A percentile compares a stretch with the other conserved stretches of the same genome.
Evolutionary conservation across 2,888 invertebrate genomes (phyloP).

Genomic region (Acanthosepion pharaonis): DNA sequence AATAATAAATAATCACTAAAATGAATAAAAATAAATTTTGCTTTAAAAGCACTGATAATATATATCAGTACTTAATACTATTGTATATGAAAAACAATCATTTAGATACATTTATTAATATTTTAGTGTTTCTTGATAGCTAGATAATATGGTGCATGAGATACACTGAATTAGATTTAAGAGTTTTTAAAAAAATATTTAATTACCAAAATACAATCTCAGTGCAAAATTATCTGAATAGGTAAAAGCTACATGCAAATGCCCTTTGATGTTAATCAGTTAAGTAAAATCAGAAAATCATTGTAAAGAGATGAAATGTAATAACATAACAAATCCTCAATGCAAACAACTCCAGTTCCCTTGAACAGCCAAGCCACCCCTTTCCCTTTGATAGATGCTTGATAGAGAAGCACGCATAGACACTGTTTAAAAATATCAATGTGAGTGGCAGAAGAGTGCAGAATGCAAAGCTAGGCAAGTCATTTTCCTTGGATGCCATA

Average conservation of each 20-base stretch:
- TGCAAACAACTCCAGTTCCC: not conserved
- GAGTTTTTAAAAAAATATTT: not conserved
- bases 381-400: not conserved
- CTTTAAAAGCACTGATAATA: no score
- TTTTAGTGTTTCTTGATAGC: not conserved
- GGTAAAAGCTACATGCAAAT: conserved; percentile 16
- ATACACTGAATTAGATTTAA: not conserved
- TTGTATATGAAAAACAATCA: no score
- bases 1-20: no score
- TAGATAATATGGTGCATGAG: not conserved
- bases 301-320: not conserved
- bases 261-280: not conserved
- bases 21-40: no score
- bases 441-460: not conserved
- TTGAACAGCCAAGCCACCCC: not conserved
- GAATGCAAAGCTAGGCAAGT: conserved; percentile 37
- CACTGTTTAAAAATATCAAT: not conserved
- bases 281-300: not conserved
- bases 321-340: not conserved
- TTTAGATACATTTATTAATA: not conserved
- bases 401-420: not conserved
- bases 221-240: not conserved
- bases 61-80: no score
- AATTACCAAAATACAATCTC: not conserved
- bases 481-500: conserved; percentile 40